A percentile compares a stretch with the other conserved stretches of the same genome.
These are phyloP conservation scores for Sebastiscus tertius DNA, from an alignment of 2,797 vertebrate genomes.

Conservation along the genomic window DNA sequence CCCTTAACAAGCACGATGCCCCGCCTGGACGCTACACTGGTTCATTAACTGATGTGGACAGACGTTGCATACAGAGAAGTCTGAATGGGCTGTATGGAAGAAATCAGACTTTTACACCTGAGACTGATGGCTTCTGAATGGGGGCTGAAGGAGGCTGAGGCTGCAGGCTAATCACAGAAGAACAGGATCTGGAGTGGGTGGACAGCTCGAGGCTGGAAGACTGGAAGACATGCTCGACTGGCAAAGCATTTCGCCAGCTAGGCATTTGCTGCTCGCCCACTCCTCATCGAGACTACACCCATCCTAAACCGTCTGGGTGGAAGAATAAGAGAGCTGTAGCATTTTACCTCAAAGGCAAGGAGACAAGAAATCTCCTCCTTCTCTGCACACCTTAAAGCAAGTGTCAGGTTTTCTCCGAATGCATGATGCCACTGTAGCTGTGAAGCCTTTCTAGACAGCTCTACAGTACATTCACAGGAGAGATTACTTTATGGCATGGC, in stretches of 20 bases:
- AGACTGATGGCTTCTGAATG: slow-evolving; percentile 29
- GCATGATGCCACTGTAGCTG: not conserved
- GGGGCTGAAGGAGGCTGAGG: slow-evolving; percentile 17
- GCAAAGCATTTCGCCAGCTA: slow-evolving; percentile 39
- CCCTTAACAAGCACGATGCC: slow-evolving; percentile 20
- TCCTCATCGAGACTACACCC: slow-evolving; percentile 59
- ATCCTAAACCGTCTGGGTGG: slow-evolving; percentile 42
- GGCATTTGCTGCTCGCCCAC: slow-evolving; percentile 51
- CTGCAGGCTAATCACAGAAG: slow-evolving; percentile 46
- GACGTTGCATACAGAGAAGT: slow-evolving; percentile 17
- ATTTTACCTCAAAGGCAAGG: slow-evolving; percentile 32
- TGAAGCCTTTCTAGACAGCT: slow-evolving; percentile 9
- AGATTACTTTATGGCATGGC: not conserved
- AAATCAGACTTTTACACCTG: slow-evolving; percentile 50
- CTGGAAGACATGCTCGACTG: slow-evolving; percentile 44
- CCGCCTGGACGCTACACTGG: slow-evolving; percentile 20
- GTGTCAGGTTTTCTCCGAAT: slow-evolving; percentile 14
- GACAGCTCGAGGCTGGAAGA: slow-evolving; percentile 60
- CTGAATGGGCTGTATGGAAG: slow-evolving; percentile 30
- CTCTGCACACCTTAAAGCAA: slow-evolving; percentile 23
- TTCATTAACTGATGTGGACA: slow-evolving; percentile 42
- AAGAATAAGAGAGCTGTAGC: slow-evolving; percentile 12
- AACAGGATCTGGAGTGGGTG: slow-evolving; percentile 65
- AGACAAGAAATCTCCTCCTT: slow-evolving; percentile 25
- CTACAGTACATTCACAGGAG: not conserved